Percentiles rank a stretch among this genome's conserved stretches.
Conservation (phyloP, 2,113 vertebrate species). For the Hemicordylus capensis region DNA sequence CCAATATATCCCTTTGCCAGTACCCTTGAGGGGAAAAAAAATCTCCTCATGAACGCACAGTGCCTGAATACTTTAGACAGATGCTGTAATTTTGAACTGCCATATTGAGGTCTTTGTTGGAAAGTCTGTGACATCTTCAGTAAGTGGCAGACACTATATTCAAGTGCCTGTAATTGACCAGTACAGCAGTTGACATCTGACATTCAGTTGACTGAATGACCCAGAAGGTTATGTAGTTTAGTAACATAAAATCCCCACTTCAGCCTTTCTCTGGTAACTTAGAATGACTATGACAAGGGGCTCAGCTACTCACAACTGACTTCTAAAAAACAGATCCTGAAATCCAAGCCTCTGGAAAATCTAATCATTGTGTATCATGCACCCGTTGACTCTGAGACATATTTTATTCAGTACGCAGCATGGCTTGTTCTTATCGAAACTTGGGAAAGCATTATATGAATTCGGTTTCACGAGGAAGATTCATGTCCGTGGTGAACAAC, state of each 20-base stretch:
- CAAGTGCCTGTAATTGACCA: conserved; percentile 76
- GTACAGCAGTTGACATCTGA: conserved; percentile 58
- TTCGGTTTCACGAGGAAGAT: conserved; percentile 56
- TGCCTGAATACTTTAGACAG: conserved; percentile 46
- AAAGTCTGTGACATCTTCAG: conserved; percentile 70
- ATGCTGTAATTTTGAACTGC: conserved; percentile 61
- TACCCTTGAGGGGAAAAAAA: conserved; percentile 17
- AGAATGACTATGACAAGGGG: conserved; percentile 65
- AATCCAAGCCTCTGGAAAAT: conserved; percentile 63
- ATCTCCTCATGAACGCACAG: conserved; percentile 37
- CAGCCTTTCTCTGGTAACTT: conserved; percentile 55
- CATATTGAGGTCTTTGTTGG: conserved; percentile 60
- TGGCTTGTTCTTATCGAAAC: conserved; percentile 43
- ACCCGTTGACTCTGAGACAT: conserved; percentile 57
- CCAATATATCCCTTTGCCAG: conserved; percentile 11
- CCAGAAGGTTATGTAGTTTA: conserved; percentile 64
- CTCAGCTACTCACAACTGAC: conserved; percentile 55
- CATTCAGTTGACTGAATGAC: conserved; percentile 58
- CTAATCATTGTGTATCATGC: conserved; percentile 56
- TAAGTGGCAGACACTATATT: conserved; percentile 68
- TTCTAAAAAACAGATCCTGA: conserved; percentile 64
- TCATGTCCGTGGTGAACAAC: conserved; percentile 51
- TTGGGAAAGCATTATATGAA: conserved; percentile 60
- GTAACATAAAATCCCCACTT: conserved; percentile 65
- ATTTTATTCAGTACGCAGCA: conserved; percentile 55